A percentile compares a stretch with the other conserved stretches of the same genome.
phyloP scores from a whole-genome alignment of 2,797 vertebrate genomes.

The Ciconia nigra region DNA sequence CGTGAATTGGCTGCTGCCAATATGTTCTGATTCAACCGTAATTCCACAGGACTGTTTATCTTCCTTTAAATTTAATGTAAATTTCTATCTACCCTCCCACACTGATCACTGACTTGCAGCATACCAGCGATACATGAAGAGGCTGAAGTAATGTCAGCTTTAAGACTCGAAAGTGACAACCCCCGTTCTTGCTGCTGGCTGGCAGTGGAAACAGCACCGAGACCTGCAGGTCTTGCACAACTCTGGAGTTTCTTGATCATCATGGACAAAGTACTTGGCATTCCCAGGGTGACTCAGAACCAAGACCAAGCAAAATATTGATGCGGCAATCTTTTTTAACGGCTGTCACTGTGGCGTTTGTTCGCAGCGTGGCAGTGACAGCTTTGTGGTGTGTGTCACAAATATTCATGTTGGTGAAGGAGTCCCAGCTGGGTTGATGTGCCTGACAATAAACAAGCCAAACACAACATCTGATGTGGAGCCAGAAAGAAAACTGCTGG shows the following conservation, averaged over 20 bases:
- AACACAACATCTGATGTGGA: accelerated
- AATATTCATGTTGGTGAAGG: accelerated
- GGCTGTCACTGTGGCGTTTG: accelerated
- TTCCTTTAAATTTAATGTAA: background rate
- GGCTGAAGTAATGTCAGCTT: background rate
- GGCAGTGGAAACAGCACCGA: background rate
- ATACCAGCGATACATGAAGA: accelerated
- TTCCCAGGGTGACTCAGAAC: background rate
- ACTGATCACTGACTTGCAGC: background rate
- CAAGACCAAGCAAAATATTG: background rate
- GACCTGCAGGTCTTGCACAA: background rate
- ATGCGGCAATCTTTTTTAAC: accelerated
- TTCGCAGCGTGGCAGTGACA: background rate
- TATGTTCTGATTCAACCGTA: background rate
- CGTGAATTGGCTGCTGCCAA: background rate
- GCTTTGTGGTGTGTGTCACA: accelerated
- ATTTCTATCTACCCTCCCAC: background rate
- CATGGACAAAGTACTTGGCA: accelerated
- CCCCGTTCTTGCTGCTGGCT: background rate
- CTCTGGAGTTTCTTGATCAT: background rate
- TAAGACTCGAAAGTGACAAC: background rate
- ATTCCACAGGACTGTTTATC: background rate
- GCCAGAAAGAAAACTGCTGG: background rate
- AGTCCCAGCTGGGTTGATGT: background rate
- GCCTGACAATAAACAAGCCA: background rate